Percentiles rank a stretch among this genome's conserved stretches.
Conservation (phyloP, 2,888 invertebrate genomes). For the Antitype chi region DNA sequence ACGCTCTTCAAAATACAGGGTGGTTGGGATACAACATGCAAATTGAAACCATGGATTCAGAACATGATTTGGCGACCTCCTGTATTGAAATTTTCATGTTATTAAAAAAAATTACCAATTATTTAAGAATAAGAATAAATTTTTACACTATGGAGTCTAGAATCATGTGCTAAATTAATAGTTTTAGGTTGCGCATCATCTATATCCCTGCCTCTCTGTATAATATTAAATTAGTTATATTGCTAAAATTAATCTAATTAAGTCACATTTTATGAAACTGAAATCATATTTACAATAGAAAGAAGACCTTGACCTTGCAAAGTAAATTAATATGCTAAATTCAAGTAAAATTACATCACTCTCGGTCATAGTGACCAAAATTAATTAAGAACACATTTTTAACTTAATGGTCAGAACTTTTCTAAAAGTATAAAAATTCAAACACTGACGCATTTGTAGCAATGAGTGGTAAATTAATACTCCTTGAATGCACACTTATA, state of each 20-base stretch:
- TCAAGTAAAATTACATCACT: slow-evolving; percentile 59
- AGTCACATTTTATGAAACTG: slow-evolving; percentile 66
- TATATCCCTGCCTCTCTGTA: background rate
- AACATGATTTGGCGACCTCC: no score
- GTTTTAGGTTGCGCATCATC: no score
- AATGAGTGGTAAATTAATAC: slow-evolving; percentile 40
- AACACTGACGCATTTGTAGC: slow-evolving; percentile 49
- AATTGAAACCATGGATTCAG: no score
- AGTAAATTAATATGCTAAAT: slow-evolving; percentile 35
- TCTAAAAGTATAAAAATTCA: slow-evolving; percentile 42
- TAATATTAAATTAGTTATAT: slow-evolving; percentile 47
- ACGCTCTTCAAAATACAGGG: slow-evolving; percentile 27
- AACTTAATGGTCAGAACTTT: slow-evolving; percentile 39
- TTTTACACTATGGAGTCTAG: no score
- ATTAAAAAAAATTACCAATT: no score
- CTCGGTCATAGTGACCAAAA: slow-evolving; percentile 34
- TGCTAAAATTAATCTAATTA: slow-evolving; percentile 62
- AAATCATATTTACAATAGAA: slow-evolving; percentile 67
- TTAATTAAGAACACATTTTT: slow-evolving; percentile 50
- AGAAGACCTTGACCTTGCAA: slow-evolving; percentile 44
- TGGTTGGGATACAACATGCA: no score
- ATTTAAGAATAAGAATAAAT: no score
- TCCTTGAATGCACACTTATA: slow-evolving; percentile 56
- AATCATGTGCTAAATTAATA: no score
- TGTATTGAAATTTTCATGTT: no score